Percentiles rank a stretch among this genome's conserved stretches.
Conservation (phyloP, 2,113 vertebrate species). For the Calypte anna region DNA sequence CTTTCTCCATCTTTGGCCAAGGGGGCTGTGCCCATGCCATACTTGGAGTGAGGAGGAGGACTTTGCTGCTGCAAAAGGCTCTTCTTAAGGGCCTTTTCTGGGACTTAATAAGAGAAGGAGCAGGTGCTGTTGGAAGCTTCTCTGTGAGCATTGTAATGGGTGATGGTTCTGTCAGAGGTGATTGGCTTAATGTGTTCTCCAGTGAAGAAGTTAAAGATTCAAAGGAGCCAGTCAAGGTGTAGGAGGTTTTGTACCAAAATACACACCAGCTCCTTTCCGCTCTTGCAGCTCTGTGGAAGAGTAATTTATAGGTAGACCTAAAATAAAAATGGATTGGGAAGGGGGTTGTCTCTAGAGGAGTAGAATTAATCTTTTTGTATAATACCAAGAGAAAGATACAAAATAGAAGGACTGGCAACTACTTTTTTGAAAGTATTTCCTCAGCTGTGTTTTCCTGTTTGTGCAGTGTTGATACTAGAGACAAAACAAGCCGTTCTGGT, state of each 20-base stretch:
- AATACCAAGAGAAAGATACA: not conserved
- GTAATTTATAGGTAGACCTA: not conserved
- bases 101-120: not conserved
- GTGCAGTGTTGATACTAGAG: not conserved
- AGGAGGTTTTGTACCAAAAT: constrained; percentile 39
- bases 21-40: not conserved
- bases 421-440: not conserved
- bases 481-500: constrained; percentile 27
- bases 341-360: not conserved
- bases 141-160: not conserved
- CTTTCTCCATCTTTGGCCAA: constrained; percentile 39
- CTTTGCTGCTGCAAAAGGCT: not conserved
- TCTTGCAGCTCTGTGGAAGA: rapidly evolving
- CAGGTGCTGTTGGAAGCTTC: not conserved
- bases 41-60: not conserved
- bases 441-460: not conserved
- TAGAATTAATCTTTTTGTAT: not conserved
- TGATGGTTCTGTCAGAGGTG: constrained; percentile 5
- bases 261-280: not conserved
- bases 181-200: not conserved
- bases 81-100: not conserved
- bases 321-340: not conserved
- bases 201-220: not conserved
- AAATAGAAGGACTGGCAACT: not conserved
- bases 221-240: not conserved